Percentiles rank a stretch among this genome's conserved stretches.
Conservation (phyloP, 2,797 vertebrate genomes). For the Tapirus indicus region DNA sequence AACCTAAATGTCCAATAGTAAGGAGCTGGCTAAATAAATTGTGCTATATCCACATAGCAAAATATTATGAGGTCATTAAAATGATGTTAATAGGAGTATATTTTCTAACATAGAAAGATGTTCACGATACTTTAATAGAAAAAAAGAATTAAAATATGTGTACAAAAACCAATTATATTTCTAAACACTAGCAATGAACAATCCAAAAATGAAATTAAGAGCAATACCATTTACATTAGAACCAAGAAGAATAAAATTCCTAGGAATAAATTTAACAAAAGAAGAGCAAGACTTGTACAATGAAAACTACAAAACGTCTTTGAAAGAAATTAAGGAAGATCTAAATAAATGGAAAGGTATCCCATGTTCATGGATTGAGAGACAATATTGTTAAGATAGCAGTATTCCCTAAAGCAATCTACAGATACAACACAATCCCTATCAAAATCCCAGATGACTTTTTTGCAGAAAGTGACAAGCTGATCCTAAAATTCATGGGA, state of each 20-base stretch:
- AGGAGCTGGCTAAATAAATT: background rate
- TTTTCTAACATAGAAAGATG: constrained; percentile 16
- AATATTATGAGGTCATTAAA: background rate
- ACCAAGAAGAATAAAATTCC: background rate
- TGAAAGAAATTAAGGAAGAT: background rate
- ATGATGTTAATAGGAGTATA: background rate
- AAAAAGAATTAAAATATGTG: background rate
- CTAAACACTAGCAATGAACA: background rate
- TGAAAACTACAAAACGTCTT: constrained; percentile 17
- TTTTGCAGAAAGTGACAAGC: background rate
- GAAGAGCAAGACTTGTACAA: background rate
- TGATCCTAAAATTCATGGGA: constrained; percentile 10
- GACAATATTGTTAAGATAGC: background rate
- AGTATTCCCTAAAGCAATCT: constrained; percentile 9
- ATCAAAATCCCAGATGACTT: background rate
- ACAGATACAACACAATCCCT: background rate
- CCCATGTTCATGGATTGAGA: background rate
- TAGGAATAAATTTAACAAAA: background rate
- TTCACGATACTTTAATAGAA: constrained; percentile 43
- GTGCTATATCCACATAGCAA: background rate
- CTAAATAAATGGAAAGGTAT: background rate
- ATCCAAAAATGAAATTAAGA: constrained; percentile 14
- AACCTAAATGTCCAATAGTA: background rate
- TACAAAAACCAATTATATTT: background rate
- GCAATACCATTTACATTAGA: background rate